phyloP scores from a whole-genome alignment of 2,888 invertebrate species.

The Folsomia manolachei region DNA sequence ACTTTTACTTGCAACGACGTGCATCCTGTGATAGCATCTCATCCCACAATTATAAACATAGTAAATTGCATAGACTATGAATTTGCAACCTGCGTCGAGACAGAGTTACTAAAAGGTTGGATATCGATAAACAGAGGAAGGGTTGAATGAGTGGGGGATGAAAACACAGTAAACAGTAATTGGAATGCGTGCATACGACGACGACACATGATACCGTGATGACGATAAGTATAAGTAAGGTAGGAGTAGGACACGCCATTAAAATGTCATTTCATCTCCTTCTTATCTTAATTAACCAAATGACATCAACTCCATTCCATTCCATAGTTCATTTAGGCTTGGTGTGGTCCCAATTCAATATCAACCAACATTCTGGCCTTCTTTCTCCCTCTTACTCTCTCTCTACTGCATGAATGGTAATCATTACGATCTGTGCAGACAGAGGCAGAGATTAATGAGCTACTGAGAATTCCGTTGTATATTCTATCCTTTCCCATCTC shows the following conservation, averaged over 20 bases:
- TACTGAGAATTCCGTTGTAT: conserved; percentile 8
- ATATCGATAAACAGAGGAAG: no score
- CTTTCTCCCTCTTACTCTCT: background rate
- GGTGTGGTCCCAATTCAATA: background rate
- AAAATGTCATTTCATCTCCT: conserved; percentile 43
- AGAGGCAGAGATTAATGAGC: conserved; percentile 33
- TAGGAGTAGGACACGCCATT: conserved; percentile 31
- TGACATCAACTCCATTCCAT: conserved; percentile 31
- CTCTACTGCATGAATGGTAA: background rate
- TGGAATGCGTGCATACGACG: conserved; percentile 23
- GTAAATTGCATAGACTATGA: no score
- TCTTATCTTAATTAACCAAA: conserved; percentile 47
- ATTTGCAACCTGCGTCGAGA: no score
- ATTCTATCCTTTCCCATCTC: background rate
- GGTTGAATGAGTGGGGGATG: background rate
- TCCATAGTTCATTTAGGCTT: conserved; percentile 35
- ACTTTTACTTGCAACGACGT: no score
- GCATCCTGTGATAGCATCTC: no score
- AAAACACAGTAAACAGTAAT: background rate
- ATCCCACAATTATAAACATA: no score
- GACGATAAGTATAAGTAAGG: background rate
- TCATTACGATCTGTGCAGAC: conserved; percentile 28
- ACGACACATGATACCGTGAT: no score
- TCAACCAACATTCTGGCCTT: background rate
- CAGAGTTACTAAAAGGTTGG: no score